Evolutionary conservation across 2,888 invertebrate species (phyloP).

Genomic region (Conomelus anceps): DNA sequence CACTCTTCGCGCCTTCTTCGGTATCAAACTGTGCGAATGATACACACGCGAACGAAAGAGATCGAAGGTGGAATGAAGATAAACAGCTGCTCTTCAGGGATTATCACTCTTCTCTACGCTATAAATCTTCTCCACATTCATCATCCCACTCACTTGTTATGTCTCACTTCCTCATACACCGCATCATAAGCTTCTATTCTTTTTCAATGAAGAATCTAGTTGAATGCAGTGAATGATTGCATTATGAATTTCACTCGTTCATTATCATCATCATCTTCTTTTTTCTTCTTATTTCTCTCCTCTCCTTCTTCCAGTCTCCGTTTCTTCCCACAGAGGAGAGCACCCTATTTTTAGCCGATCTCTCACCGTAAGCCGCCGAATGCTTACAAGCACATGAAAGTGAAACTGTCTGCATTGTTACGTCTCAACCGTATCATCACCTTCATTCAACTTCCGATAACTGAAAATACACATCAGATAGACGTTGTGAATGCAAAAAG

Average conservation of each 20-base stretch:
- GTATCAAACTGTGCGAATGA: background rate
- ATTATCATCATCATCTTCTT: background rate
- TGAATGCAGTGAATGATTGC: background rate
- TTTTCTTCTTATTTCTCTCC: background rate
- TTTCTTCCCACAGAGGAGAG: background rate
- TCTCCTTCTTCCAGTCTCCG: background rate
- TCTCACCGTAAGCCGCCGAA: background rate
- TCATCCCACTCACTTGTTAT: background rate
- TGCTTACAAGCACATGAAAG: too few species aligned
- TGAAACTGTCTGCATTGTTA: background rate
- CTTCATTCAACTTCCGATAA: background rate
- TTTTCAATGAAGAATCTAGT: background rate
- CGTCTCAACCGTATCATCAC: background rate
- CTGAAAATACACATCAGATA: background rate
- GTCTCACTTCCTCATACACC: background rate
- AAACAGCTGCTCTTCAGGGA: background rate
- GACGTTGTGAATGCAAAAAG: too few species aligned
- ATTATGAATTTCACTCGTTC: background rate
- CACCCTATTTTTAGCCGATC: background rate
- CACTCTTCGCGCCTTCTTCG: background rate
- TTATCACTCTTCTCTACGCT: background rate
- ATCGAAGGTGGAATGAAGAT: background rate
- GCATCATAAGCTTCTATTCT: background rate
- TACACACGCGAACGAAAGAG: background rate
- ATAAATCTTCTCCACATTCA: background rate